phyloP scores from a whole-genome alignment of 1,140 invertebrate genomes.

The Sipha flava region DNA sequence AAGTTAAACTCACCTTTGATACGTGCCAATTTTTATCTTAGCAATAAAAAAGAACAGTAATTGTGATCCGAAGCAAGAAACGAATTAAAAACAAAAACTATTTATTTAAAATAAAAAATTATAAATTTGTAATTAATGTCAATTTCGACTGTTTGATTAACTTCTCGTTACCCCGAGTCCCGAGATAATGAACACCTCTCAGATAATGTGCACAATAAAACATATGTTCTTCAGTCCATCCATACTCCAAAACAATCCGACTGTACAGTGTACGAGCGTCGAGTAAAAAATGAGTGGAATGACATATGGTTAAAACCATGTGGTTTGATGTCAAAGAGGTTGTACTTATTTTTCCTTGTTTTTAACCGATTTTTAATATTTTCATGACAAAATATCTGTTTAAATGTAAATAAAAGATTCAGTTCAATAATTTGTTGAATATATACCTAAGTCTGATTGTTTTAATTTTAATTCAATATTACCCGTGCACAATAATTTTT shows the following conservation, averaged over 20 bases:
- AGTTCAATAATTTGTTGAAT: too few species aligned
- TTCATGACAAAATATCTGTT: too few species aligned
- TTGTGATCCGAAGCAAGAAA: background rate
- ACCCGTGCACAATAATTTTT: too few species aligned
- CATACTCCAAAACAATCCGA: background rate
- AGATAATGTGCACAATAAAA: slow-evolving; percentile 26
- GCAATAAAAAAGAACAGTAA: too few species aligned
- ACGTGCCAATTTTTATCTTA: too few species aligned
- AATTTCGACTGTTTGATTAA: slow-evolving; percentile 9
- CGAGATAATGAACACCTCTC: slow-evolving; percentile 21
- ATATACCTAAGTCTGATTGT: too few species aligned
- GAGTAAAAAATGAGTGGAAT: background rate
- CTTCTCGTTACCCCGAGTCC: slow-evolving; percentile 13
- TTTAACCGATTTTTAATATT: too few species aligned
- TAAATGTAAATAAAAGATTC: too few species aligned
- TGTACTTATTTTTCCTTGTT: background rate
- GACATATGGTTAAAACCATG: background rate
- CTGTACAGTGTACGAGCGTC: background rate
- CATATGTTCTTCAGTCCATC: background rate
- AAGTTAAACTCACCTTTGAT: background rate
- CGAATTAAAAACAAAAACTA: background rate
- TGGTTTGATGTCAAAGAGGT: background rate
- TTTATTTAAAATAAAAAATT: background rate
- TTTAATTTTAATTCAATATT: too few species aligned
- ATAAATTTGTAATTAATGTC: background rate